Evolutionary conservation across 1,140 invertebrate genomes (phyloP), one percentile per base, ranked within the genome.

Genomic region (Bombus soroeensis): DNA sequence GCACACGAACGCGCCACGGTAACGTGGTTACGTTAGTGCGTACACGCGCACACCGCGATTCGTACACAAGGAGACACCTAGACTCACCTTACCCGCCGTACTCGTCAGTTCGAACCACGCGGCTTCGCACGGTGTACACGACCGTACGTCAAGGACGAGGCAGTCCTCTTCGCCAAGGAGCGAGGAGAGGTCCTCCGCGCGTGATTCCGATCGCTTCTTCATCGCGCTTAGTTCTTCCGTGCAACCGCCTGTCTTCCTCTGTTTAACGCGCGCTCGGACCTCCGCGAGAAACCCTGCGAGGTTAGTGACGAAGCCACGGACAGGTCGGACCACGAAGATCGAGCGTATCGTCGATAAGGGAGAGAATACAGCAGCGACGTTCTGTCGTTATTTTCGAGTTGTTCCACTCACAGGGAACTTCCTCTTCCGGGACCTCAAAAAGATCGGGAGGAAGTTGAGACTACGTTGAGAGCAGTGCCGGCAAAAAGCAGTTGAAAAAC

Each of bases 91-190:
- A 90, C 79, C 79, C 82, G 85, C 85, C 75, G 81, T 90, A 90
- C 92, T 92, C 94, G 91, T 95, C 95, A 95, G 95, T 95, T 90
- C 93, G 90, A 93, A 95, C 93, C 94, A 95, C 95, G 94, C 94
- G 95, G 94, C 94, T 92, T 86, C 92, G 92, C 91, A 93, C 94
- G 94, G 89, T 90, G 88, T 93, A 95, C 92, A 95, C 94, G 94
- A 92, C 91, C 92, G 91, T 91, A 92, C 91, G 93, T 93, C 92
- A 94, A 93, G 92, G 93, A 92, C 92, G 89, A 73, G 82, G 78
- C 85, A 81, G 87, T 90, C 82, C 82, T 88, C 82, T 76, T 84
- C 87, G 88, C 78, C 84, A 39, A 83, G 83, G 53, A 71, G 43
- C 80, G 59, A 70, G 59, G 57, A 57, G 80, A 86, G 68, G 47